phyloP scores from a whole-genome alignment of 1,140 invertebrate genomes.

The Gryon sp. region DNA sequence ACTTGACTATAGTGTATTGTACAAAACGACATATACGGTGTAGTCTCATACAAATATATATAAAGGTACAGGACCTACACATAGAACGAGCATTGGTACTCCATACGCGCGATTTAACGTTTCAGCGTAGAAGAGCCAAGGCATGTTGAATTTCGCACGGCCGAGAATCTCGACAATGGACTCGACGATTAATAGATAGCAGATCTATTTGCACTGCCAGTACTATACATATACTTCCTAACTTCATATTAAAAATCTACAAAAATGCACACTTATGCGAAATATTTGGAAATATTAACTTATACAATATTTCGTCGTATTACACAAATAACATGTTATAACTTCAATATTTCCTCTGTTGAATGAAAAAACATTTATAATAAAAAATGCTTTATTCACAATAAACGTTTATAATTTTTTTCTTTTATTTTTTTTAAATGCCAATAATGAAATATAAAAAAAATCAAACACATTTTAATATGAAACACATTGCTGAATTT shows the following conservation, averaged over 20 bases:
- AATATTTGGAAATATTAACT: constrained; percentile 11
- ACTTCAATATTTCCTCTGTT: neutral
- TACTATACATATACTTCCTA: constrained; percentile 27
- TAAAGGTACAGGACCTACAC: constrained; percentile 10
- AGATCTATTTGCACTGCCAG: constrained; percentile 68
- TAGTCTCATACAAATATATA: constrained; percentile 20
- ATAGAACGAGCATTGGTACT: constrained; percentile 43
- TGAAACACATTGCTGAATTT: no score
- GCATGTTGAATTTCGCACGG: constrained; percentile 67
- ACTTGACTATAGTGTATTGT: constrained; percentile 52
- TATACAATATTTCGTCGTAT: neutral
- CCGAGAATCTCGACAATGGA: constrained; percentile 67
- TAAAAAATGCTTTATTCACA: no score
- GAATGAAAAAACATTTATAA: neutral
- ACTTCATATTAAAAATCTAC: constrained; percentile 19
- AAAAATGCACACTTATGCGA: constrained; percentile 14
- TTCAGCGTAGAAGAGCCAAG: constrained; percentile 46
- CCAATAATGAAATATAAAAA: no score
- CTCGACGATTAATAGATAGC: constrained; percentile 66
- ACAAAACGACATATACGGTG: constrained; percentile 23
- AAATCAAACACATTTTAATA: no score
- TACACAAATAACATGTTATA: neutral
- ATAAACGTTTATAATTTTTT: no score
- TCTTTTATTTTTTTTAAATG: no score
- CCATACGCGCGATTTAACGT: constrained; percentile 64